Evolutionary conservation across 2,888 invertebrate genomes (phyloP).

Genomic region (Volucella inflata): DNA sequence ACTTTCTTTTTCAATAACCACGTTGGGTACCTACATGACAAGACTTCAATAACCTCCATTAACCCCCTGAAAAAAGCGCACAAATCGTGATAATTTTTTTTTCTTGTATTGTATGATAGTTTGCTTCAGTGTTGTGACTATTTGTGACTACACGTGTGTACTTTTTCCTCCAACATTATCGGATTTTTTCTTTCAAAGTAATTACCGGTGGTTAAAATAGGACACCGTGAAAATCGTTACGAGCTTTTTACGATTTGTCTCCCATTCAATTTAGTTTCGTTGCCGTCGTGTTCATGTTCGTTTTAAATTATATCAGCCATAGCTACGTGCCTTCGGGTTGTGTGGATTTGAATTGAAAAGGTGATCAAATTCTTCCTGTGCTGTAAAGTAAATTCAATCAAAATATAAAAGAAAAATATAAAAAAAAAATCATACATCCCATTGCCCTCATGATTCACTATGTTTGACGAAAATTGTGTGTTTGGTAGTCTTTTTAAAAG

Average conservation of each 20-base stretch:
- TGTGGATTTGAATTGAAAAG: constrained; percentile 12
- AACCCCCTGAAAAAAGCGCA: constrained; percentile 30
- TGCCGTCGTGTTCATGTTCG: constrained; percentile 66
- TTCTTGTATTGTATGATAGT: too few relatives aligned
- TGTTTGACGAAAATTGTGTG: too few relatives aligned
- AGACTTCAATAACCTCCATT: constrained; percentile 22
- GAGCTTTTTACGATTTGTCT: constrained; percentile 59
- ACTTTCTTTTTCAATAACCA: constrained; percentile 31
- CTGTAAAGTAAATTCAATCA: background rate
- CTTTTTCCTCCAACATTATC: constrained; percentile 47
- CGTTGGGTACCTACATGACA: background rate
- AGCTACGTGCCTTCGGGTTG: constrained; percentile 51
- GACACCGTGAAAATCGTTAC: constrained; percentile 58
- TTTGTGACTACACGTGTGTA: constrained; percentile 35
- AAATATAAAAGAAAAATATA: too few relatives aligned
- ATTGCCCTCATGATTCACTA: too few relatives aligned
- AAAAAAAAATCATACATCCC: too few relatives aligned
- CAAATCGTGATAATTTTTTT: constrained; percentile 52
- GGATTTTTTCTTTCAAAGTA: constrained; percentile 57
- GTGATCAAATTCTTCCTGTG: background rate
- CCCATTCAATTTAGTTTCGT: constrained; percentile 63
- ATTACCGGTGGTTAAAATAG: constrained; percentile 63
- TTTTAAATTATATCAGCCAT: constrained; percentile 51
- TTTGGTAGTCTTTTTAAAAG: too few relatives aligned
- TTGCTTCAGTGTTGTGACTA: constrained; percentile 6